Base-by-base conservation (phyloP, 2,113 vertebrate genomes). In the Murina feae region DNA sequence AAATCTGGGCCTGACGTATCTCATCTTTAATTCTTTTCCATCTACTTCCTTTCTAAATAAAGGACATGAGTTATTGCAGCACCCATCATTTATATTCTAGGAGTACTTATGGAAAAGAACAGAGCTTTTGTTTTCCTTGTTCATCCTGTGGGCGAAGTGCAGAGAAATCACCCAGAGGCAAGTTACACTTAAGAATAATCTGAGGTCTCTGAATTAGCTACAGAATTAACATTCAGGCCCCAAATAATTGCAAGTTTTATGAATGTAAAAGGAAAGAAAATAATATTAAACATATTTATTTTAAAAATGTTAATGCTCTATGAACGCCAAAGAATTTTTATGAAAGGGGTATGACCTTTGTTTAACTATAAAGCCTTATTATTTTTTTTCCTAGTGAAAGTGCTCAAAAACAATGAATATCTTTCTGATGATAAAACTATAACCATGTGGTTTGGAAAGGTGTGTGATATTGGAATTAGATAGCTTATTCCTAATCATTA, bases 31-130 rank as follows among this genome's bases (percentile, higher is more conserved):
- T 90, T 97, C 37, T 93, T 95, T 86, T 68, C 89, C 49, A 58
- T 94, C 84, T 90, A 25, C 76, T 76, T 97, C 30, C 72, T 94
- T 92, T 89, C n/a, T 76, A 85, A 95, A 92, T 82, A 93, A 91
- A 89, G 35, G 9, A 74, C 51, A 28, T 11, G 47, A 92, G 69
- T 83, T 44, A 78, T 42, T n/a, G 68, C 6, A 79, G 30, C 25
- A 63, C 44, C 21, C 51, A 75, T 75, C 55, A 75, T 91, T 94
- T 95, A 82, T 91, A 96, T 89, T 94, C 87, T 55, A 94, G 23
- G 53, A 94, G 42, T 55, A 25, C 30, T 10, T 84, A 93, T 88
- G 9, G 4, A 81, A 88, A 96, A 95, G 42, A 95, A 66, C 20
- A 78, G 74, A 93, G 74, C 49, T 69, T 87, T 93, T 87, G 23